Evolutionary conservation across 2,797 vertebrate species (phyloP).

Genomic region (Uromys caudimaculatus): DNA sequence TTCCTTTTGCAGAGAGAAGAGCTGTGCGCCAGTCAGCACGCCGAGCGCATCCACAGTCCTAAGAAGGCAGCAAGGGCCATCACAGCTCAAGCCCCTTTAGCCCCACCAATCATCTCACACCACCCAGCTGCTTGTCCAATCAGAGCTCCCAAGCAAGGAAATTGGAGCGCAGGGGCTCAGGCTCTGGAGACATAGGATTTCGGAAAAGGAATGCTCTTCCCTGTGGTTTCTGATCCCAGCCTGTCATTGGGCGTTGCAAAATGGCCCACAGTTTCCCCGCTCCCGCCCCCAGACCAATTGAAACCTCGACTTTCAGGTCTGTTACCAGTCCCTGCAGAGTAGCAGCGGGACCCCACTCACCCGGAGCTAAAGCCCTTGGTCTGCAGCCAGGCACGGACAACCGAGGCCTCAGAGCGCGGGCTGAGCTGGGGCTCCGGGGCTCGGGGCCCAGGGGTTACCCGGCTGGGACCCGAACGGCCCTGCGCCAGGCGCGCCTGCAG

Average conservation of each 20-base stretch:
- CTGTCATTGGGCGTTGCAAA: not conserved
- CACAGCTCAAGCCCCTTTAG: not conserved
- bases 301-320: not conserved
- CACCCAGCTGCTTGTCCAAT: not conserved
- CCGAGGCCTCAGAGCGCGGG: conserved; percentile 61
- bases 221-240: not conserved
- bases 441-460: conserved; percentile 86
- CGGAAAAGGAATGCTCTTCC: not conserved
- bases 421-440: conserved; percentile 88
- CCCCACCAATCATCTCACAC: not conserved
- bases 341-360: conserved; percentile 88
- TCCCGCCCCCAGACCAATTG: not conserved
- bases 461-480: conserved; percentile 87
- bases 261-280: not conserved
- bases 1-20: conserved; percentile 88
- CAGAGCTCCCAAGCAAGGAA: not conserved
- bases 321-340: not conserved
- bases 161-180: not conserved
- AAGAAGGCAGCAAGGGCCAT: not conserved
- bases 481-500: conserved; percentile 91
- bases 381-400: conserved; percentile 91
- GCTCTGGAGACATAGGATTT: not conserved
- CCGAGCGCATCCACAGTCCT: conserved; percentile 92
- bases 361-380: conserved; percentile 92
- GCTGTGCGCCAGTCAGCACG: conserved; percentile 88